Evolutionary conservation across 2,888 invertebrate species (phyloP).

Genomic region (Drosophila mercatorum): DNA sequence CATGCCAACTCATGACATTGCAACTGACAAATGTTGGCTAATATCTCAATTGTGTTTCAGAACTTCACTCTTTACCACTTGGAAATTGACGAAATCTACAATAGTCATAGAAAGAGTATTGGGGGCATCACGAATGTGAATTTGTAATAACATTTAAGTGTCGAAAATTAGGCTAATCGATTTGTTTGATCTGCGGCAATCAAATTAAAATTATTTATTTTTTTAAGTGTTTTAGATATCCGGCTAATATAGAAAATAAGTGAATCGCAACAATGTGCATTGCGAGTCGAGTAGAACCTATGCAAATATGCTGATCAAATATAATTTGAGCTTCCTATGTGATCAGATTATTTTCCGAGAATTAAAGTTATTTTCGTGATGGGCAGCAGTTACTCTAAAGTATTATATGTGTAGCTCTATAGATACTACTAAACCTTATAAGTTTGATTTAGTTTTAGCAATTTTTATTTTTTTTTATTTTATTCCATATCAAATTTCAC

Average conservation of each 20-base stretch:
- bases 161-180: not conserved
- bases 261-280: not conserved
- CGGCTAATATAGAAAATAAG: not conserved
- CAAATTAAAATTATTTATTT: not conserved
- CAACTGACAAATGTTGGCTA: slow-evolving; percentile 9
- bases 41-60: not conserved
- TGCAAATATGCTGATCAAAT: not conserved
- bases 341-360: not conserved
- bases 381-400: not conserved
- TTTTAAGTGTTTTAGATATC: not conserved
- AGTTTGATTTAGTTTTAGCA: too few relatives aligned
- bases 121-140: not conserved
- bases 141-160: not conserved
- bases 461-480: too few relatives aligned
- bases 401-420: too few relatives aligned
- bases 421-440: too few relatives aligned
- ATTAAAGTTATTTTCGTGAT: not conserved
- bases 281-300: not conserved
- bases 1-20: slow-evolving; percentile 30
- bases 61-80: not conserved
- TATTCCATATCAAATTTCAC: too few relatives aligned
- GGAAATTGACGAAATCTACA: not conserved
- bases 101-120: not conserved
- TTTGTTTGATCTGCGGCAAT: not conserved
- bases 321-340: not conserved